Conservation (phyloP, 2,888 invertebrate genomes). For the Neoitamus cyanurus region DNA sequence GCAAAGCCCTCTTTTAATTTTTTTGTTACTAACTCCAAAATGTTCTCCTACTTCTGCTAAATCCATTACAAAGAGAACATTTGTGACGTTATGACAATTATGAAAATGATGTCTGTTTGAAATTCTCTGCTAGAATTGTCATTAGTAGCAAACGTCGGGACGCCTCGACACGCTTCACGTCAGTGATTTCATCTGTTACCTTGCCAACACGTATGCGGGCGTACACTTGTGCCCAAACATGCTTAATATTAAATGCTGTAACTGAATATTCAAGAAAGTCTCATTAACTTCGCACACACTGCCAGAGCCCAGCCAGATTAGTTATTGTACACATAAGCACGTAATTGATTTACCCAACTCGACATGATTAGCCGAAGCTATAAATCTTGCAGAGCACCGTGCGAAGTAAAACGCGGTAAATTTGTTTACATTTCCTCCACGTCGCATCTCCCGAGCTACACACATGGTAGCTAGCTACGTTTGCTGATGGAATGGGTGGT, state of each 20-base stretch:
- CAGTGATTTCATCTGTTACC: background rate
- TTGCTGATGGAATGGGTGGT: background rate
- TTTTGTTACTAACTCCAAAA: background rate
- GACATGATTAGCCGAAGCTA: conserved; percentile 7
- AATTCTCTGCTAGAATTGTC: background rate
- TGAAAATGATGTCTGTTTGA: background rate
- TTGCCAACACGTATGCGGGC: background rate
- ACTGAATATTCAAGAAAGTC: conserved; percentile 5
- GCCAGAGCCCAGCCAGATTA: background rate
- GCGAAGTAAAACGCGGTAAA: conserved; percentile 15
- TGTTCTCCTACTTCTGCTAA: background rate
- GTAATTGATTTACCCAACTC: conserved; percentile 32
- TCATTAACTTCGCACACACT: background rate
- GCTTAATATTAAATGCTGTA: background rate
- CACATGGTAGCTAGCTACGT: background rate
- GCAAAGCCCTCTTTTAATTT: no score
- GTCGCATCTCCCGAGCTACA: background rate
- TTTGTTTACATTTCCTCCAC: conserved; percentile 8
- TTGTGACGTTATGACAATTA: background rate
- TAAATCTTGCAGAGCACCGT: conserved; percentile 5
- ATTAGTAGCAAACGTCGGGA: background rate
- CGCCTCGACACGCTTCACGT: background rate
- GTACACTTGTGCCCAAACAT: background rate
- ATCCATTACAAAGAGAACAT: background rate
- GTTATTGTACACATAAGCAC: conserved; percentile 6